Conservation (phyloP, 2,888 invertebrate genomes). For the Agriopis aurantiaria region DNA sequence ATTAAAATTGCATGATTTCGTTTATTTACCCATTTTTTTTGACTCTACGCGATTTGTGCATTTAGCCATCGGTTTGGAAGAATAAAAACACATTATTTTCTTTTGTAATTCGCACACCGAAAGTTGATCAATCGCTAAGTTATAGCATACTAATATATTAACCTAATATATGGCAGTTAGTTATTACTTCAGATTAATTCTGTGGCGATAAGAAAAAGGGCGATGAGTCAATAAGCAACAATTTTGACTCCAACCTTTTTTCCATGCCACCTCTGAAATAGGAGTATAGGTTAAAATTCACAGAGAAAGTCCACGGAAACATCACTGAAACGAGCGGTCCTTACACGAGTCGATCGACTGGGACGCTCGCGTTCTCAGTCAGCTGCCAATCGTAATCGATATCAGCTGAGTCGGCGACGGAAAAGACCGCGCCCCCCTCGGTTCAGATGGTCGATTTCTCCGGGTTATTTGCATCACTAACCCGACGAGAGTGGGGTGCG, state of each 20-base stretch:
- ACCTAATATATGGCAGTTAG: neutral
- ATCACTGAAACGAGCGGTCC: slow-evolving; percentile 43
- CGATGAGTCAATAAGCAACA: neutral
- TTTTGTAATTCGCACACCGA: neutral
- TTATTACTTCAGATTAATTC: neutral
- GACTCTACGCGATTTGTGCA: neutral
- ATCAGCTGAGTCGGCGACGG: slow-evolving; percentile 82
- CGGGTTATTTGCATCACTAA: slow-evolving; percentile 80
- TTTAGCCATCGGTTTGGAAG: neutral
- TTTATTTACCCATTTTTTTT: no score
- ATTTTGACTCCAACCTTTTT: neutral
- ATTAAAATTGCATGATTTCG: no score
- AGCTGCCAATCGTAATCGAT: slow-evolving; percentile 79
- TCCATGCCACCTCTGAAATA: neutral
- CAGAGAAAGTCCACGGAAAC: slow-evolving; percentile 31
- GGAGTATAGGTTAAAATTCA: slow-evolving; percentile 21
- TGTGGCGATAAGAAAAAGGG: neutral
- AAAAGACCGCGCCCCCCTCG: slow-evolving; percentile 83
- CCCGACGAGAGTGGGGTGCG: slow-evolving; percentile 80
- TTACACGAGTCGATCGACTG: slow-evolving; percentile 79
- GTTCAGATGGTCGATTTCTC: slow-evolving; percentile 84
- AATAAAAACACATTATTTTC: neutral
- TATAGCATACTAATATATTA: neutral
- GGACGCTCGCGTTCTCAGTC: slow-evolving; percentile 64
- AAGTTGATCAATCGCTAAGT: neutral